phyloP scores from a whole-genome alignment of 1,140 invertebrate genomes.

The Diachasma alloeum region DNA sequence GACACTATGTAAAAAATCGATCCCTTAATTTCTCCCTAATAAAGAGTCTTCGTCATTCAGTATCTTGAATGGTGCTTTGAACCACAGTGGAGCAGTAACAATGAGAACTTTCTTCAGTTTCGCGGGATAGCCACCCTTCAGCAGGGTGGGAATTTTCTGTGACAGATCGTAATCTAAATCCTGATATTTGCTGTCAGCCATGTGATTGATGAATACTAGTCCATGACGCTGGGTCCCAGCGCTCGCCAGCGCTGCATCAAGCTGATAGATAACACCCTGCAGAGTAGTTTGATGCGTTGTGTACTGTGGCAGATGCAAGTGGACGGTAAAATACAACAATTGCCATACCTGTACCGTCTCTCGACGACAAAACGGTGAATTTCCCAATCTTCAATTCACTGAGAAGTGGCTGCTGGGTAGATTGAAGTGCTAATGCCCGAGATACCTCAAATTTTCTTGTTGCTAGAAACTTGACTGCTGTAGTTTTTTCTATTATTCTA shows the following conservation, averaged over 20 bases:
- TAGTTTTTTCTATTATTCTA: too few species aligned
- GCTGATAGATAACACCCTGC: conserved; percentile 93
- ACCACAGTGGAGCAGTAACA: conserved; percentile 96
- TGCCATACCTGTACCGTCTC: conserved; percentile 88
- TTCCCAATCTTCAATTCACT: conserved; percentile 92
- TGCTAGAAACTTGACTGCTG: conserved; percentile 93
- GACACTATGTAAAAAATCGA: conserved; percentile 94
- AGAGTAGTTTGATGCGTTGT: conserved; percentile 92
- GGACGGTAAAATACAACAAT: conserved; percentile 95
- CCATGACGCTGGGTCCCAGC: conserved; percentile 92
- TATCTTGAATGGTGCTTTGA: conserved; percentile 97
- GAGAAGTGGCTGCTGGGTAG: conserved; percentile 80
- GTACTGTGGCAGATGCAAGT: conserved; percentile 83
- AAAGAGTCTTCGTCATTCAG: conserved; percentile 92
- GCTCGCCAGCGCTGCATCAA: conserved; percentile 93
- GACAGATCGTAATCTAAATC: conserved; percentile 98
- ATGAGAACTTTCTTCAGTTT: conserved; percentile 97
- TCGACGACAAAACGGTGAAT: conserved; percentile 92
- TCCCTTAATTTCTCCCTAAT: conserved; percentile 95
- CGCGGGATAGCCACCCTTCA: conserved; percentile 98
- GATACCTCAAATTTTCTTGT: conserved; percentile 94
- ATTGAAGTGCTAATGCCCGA: conserved; percentile 85
- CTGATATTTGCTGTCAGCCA: conserved; percentile 97
- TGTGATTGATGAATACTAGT: conserved; percentile 97
- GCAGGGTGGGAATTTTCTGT: conserved; percentile 94